Evolutionary conservation across 64 coral and sea anemone species (phyloP).

Genomic region (Pocillopora verrucosa): DNA sequence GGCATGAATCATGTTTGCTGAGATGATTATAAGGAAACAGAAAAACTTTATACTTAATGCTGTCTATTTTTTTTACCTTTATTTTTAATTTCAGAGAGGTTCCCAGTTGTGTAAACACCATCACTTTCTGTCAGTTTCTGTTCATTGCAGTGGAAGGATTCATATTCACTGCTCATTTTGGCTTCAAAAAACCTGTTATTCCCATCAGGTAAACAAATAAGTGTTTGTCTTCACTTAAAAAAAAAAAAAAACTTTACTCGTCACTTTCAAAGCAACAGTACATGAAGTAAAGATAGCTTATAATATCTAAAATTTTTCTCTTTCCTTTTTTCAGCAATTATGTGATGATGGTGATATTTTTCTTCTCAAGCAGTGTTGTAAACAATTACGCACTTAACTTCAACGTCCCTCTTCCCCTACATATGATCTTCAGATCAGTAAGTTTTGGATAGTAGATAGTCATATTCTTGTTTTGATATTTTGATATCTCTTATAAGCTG

Average conservation of each 20-base stretch:
- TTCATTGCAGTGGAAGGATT: constrained; percentile 92
- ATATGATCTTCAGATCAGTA: constrained; percentile 98
- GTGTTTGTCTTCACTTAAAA: not conserved
- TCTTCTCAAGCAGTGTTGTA: constrained; percentile 85
- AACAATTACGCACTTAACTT: constrained; percentile 97
- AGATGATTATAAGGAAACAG: not conserved
- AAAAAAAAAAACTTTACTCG: no score
- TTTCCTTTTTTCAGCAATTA: constrained; percentile 59
- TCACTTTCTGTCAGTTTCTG: constrained; percentile 92
- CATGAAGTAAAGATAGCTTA: no score
- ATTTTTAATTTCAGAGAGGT: constrained; percentile 65
- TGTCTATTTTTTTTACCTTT: not conserved
- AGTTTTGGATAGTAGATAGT: not conserved
- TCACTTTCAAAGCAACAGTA: no score
- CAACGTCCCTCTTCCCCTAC: constrained; percentile 89
- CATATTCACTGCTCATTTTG: constrained; percentile 80
- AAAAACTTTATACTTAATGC: not conserved
- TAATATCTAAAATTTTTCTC: no score
- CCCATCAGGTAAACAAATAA: constrained; percentile 68
- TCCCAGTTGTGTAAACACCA: constrained; percentile 88
- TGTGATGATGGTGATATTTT: constrained; percentile 79
- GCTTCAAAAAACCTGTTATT: constrained; percentile 72
- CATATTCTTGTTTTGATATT: no score
- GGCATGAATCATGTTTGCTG: not conserved
- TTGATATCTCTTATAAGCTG: no score